Conservation (phyloP, 2,888 invertebrate genomes). For the Synanthedon andrenaeformis region DNA sequence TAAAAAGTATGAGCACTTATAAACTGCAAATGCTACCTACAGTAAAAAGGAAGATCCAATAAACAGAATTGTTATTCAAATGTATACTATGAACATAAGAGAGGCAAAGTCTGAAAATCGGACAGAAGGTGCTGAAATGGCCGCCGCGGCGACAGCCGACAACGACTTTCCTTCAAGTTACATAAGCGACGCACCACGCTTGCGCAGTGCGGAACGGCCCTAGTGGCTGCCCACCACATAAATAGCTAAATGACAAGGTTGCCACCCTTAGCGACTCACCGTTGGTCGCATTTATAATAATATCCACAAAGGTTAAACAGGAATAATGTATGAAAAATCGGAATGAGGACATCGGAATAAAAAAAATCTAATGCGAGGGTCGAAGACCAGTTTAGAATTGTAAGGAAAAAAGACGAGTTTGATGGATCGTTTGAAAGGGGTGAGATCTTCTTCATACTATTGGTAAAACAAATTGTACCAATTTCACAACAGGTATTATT, state of each 20-base stretch:
- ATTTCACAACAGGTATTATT: too few relatives aligned
- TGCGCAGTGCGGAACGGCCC: slow-evolving; percentile 51
- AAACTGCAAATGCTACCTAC: background rate
- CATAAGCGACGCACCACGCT: slow-evolving; percentile 53
- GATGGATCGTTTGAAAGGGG: background rate
- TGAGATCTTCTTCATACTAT: too few relatives aligned
- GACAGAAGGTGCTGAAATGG: background rate
- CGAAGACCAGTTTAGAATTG: slow-evolving; percentile 14
- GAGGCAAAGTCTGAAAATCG: background rate
- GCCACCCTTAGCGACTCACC: slow-evolving; percentile 52
- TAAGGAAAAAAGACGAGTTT: slow-evolving; percentile 1
- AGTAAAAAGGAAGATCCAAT: background rate
- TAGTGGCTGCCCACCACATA: slow-evolving; percentile 59
- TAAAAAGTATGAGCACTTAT: background rate
- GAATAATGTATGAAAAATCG: slow-evolving; percentile 57
- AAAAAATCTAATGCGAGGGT: slow-evolving; percentile 21
- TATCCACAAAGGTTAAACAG: slow-evolving; percentile 64
- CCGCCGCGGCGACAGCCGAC: slow-evolving; percentile 22
- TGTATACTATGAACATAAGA: too few relatives aligned
- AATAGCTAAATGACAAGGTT: slow-evolving; percentile 70
- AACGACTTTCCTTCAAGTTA: slow-evolving; percentile 35
- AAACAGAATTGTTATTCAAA: too few relatives aligned
- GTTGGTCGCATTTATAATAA: slow-evolving; percentile 65
- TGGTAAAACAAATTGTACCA: too few relatives aligned
- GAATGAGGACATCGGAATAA: slow-evolving; percentile 38